Conservation (phyloP, 2,888 invertebrate species). For the Oscheius sp. region DNA sequence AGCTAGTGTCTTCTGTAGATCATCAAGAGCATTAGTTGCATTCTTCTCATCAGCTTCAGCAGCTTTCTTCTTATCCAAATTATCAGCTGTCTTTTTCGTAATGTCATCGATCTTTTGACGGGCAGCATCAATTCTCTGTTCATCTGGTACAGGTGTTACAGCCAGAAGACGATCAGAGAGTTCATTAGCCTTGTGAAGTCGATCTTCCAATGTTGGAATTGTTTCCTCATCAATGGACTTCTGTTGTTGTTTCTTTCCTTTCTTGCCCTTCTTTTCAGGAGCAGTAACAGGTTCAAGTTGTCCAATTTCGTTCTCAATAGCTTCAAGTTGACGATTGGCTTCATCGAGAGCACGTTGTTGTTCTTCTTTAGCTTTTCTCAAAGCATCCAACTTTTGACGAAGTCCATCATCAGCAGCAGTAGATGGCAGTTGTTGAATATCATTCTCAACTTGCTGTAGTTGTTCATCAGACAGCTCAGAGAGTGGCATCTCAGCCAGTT, state of each 20-base stretch:
- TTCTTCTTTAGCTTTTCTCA: slow-evolving; percentile 40
- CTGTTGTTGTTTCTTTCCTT: slow-evolving; percentile 27
- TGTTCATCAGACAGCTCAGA: slow-evolving; percentile 22
- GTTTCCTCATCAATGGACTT: not conserved
- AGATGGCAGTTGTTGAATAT: slow-evolving; percentile 40
- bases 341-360: slow-evolving; percentile 9
- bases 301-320: slow-evolving; percentile 36
- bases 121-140: slow-evolving; percentile 5
- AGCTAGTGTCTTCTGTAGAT: not conserved
- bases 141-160: slow-evolving; percentile 5
- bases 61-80: slow-evolving; percentile 14
- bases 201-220: slow-evolving; percentile 14
- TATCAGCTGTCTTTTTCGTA: not conserved
- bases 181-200: slow-evolving; percentile 13
- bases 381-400: slow-evolving; percentile 35
- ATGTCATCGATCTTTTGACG: slow-evolving; percentile 14
- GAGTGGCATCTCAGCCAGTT: slow-evolving; percentile 40
- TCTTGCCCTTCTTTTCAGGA: slow-evolving; percentile 29
- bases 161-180: slow-evolving; percentile 19
- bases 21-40: slow-evolving; percentile 5
- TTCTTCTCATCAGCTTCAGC: slow-evolving; percentile 12
- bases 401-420: slow-evolving; percentile 42
- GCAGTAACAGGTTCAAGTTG: slow-evolving; percentile 31
- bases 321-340: slow-evolving; percentile 16
- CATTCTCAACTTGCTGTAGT: slow-evolving; percentile 29